Percentiles rank a stretch among this genome's conserved stretches.
Conservation (phyloP, 2,888 invertebrate species). For the Carterocephalus palaemon region DNA sequence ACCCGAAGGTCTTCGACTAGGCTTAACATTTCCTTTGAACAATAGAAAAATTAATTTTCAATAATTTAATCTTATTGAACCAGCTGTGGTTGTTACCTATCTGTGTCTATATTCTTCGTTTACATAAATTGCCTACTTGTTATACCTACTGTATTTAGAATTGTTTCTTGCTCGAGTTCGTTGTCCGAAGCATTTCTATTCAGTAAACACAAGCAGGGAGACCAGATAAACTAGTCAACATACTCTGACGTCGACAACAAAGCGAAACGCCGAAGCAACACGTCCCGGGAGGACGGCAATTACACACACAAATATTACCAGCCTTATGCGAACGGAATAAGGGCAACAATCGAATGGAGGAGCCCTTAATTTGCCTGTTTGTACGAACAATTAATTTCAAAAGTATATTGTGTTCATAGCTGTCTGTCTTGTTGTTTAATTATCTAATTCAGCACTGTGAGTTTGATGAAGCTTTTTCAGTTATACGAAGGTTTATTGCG, state of each 20-base stretch:
- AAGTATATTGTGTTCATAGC: not conserved
- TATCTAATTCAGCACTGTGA: not conserved
- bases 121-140: no score
- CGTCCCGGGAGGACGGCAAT: conserved; percentile 8
- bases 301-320: conserved; percentile 6
- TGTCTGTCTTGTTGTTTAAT: conserved; percentile 3
- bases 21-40: no score
- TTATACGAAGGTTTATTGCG: no score
- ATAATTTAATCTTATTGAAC: no score
- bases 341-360: not conserved
- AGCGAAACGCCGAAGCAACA: conserved; percentile 28
- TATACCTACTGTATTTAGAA: no score
- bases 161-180: conserved; percentile 31
- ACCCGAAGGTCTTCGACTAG: no score
- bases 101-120: no score
- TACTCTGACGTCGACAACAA: conserved; percentile 40
- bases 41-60: no score
- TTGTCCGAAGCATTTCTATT: conserved; percentile 37
- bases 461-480: not conserved
- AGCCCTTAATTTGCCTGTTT: conserved; percentile 5
- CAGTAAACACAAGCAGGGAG: conserved; percentile 44
- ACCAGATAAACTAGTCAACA: conserved; percentile 57
- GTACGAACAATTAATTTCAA: conserved; percentile 1
- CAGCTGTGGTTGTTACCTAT: no score
- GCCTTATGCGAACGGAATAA: not conserved